Evolutionary conservation across 2,797 vertebrate species (phyloP), one percentile per base, ranked within the genome.

Genomic region (Odontamblyopus lacepedii): DNA sequence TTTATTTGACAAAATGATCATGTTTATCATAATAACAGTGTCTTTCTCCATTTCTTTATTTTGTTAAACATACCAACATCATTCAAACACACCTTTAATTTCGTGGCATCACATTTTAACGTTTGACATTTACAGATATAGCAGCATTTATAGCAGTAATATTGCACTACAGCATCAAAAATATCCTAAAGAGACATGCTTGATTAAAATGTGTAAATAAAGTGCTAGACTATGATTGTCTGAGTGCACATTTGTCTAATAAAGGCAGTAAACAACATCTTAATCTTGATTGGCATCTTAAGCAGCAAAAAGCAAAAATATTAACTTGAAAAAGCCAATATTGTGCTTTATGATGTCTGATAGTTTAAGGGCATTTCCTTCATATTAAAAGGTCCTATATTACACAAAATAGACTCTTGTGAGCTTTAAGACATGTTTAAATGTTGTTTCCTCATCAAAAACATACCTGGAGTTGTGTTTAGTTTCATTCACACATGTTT

Each of bases 221-320:
- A 88, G 90, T 92, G 86, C 87, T 88, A 82, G 9, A 66, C 73
- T 88, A 12, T 48, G 15, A 76, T 12, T 73, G 61, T 69, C 44
- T 32, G 53, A 63, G 71, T 77, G 35, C 50, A 76, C 73, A 41
- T 63, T 83, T 78, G 12, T 71, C 82, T 85, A 81, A 73, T 68
- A 68, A 92, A 94, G 90, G 90, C 90, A 88, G 80, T 77, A 68
- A 38, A 70, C 19, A 29, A 77, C 26, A 78, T 77, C 60, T 79
- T 76, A 35, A 87, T 90, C 60, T 79, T 77, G 29, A 87, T 90
- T 91, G 89, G 89, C 91, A 91, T 86, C 69, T 77, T 76, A 86
- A 88, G 84, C 84, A 79, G 44, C 44, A 64, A 72, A 16, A 71
- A 19, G 74, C 56, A 85, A 44, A n/a, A 64, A 69, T 26, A 70